Conservation (phyloP, 2,888 invertebrate species). For the Cordilura impudica region DNA sequence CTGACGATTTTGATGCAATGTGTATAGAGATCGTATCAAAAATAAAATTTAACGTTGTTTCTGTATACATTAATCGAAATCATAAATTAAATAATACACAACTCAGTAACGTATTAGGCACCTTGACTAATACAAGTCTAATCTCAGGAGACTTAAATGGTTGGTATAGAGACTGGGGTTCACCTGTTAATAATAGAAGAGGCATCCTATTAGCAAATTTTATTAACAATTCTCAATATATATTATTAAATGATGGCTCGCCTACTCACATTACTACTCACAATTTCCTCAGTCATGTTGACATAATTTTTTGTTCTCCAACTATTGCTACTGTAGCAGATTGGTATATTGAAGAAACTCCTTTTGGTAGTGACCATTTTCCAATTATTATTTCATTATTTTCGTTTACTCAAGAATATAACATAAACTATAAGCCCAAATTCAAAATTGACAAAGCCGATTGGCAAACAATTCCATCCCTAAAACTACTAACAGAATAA, state of each 20-base stretch:
- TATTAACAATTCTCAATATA: background rate
- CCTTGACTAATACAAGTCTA: background rate
- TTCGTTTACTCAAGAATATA: too few species aligned
- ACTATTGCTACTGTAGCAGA: constrained; percentile 1
- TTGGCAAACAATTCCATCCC: constrained; percentile 21
- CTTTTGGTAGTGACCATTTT: constrained; percentile 47
- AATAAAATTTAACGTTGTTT: background rate
- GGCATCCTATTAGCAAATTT: background rate
- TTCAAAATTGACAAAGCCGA: background rate
- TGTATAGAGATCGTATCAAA: background rate
- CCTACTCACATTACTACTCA: background rate
- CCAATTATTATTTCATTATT: constrained; percentile 25
- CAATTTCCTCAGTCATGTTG: constrained; percentile 53
- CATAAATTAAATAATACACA: background rate
- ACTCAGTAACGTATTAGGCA: background rate
- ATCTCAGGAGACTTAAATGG: background rate
- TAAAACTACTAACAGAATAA: background rate
- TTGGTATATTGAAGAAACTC: constrained; percentile 31
- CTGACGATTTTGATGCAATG: background rate
- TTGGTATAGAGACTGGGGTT: background rate
- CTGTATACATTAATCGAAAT: background rate
- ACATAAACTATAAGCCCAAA: background rate
- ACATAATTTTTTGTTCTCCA: constrained; percentile 36
- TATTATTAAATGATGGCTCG: background rate
- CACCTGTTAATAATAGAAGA: background rate